A percentile compares a stretch with the other conserved stretches of the same genome.
These are phyloP conservation scores for Drosophila jambulina DNA, from an alignment of 1,140 invertebrate genomes.

Conservation along the genomic window DNA sequence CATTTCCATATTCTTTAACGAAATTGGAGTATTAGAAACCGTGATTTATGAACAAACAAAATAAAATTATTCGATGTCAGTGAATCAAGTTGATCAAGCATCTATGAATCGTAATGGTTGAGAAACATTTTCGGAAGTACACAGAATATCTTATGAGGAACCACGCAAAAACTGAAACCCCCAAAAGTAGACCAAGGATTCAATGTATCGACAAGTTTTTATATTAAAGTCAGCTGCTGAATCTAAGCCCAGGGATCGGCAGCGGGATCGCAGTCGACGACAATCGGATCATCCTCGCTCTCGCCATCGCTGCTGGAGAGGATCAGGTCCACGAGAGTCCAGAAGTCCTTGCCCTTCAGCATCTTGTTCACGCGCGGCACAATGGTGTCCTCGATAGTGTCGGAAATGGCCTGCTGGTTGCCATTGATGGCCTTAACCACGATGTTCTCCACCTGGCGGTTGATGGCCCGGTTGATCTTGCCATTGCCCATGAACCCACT, in stretches of 20 bases:
- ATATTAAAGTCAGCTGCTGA: not conserved
- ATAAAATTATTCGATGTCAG: not conserved
- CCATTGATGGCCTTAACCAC: slow-evolving; percentile 63
- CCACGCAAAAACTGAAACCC: not conserved
- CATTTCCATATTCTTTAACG: not conserved
- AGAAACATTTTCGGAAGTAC: too few species aligned
- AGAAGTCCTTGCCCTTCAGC: slow-evolving; percentile 82
- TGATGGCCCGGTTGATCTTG: slow-evolving; percentile 66
- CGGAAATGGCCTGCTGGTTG: slow-evolving; percentile 68
- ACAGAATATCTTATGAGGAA: not conserved
- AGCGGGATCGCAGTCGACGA: slow-evolving; percentile 66
- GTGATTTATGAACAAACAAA: not conserved
- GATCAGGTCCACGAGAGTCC: slow-evolving; percentile 75
- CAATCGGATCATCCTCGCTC: slow-evolving; percentile 76
- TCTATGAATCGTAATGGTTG: not conserved
- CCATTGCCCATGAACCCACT: slow-evolving; percentile 77
- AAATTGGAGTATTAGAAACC: not conserved
- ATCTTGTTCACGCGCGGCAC: slow-evolving; percentile 75
- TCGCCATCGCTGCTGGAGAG: slow-evolving; percentile 67
- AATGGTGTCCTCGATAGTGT: slow-evolving; percentile 68
- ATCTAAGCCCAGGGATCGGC: slow-evolving; percentile 80
- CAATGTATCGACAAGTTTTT: slow-evolving; percentile 30
- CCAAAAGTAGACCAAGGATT: slow-evolving; percentile 35
- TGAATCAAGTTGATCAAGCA: too few species aligned
- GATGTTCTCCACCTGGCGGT: slow-evolving; percentile 70